Conservation (phyloP, 2,113 vertebrate species). For the Grallaria varia region DNA sequence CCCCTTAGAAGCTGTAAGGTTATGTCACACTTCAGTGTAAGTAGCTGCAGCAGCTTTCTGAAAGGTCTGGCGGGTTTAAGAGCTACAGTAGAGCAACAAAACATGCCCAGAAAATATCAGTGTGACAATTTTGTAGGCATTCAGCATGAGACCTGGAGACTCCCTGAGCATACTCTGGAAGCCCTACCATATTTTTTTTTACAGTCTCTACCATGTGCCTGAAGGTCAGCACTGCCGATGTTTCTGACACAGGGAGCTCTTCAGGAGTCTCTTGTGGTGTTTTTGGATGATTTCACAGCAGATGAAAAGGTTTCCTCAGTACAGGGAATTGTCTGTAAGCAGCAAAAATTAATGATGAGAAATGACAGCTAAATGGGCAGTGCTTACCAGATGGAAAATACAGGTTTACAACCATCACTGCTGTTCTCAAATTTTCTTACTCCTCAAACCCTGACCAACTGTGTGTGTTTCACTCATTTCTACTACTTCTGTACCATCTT, state of each 20-base stretch:
- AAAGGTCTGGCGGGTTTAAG: constrained; percentile 14
- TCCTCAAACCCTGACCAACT: not conserved
- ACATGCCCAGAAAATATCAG: not conserved
- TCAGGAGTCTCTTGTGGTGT: not conserved
- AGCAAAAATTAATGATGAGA: not conserved
- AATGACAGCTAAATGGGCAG: not conserved
- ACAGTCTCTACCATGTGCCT: not conserved
- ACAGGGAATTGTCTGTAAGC: not conserved
- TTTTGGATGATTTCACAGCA: not conserved
- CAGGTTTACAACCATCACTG: not conserved
- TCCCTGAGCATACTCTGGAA: not conserved
- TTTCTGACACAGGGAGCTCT: not conserved
- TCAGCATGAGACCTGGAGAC: not conserved
- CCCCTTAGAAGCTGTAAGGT: not conserved
- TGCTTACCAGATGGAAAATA: not conserved
- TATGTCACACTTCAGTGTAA: not conserved
- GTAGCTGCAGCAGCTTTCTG: not conserved
- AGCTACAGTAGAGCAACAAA: not conserved
- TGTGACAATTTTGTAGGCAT: not conserved
- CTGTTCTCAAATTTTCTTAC: not conserved
- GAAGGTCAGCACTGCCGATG: not conserved
- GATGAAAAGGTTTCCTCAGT: not conserved
- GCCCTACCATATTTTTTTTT: not conserved
- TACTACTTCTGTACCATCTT: not conserved
- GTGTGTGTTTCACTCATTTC: not conserved